Percentiles rank a stretch among this genome's conserved stretches.
Conservation (phyloP, 2,888 invertebrate species). For the Cheilosia pagana region DNA sequence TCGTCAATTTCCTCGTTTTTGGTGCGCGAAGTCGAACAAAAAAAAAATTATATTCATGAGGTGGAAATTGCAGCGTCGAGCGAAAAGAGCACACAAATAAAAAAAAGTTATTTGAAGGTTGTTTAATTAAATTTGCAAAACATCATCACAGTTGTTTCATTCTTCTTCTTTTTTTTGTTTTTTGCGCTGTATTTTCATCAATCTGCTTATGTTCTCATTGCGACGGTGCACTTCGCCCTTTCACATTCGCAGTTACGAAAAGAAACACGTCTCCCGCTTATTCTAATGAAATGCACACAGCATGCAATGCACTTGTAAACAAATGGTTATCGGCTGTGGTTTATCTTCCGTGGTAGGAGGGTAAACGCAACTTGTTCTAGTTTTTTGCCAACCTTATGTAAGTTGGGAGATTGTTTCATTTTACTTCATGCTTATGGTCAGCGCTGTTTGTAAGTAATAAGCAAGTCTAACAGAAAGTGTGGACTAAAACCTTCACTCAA, state of each 20-base stretch:
- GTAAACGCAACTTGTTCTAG: not conserved
- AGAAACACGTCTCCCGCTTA: slow-evolving; percentile 20
- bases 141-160: slow-evolving; percentile 23
- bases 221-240: slow-evolving; percentile 42
- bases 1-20: slow-evolving; percentile 56
- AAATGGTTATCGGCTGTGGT: slow-evolving; percentile 32
- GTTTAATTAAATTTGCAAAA: slow-evolving; percentile 67
- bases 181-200: slow-evolving; percentile 30
- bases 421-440: slow-evolving; percentile 19
- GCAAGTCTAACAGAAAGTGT: not conserved
- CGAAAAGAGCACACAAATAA: slow-evolving; percentile 10
- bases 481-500: not conserved
- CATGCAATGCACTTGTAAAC: slow-evolving; percentile 54
- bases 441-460: slow-evolving; percentile 19
- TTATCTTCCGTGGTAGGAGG: slow-evolving; percentile 15
- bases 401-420: slow-evolving; percentile 4
- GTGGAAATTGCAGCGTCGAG: slow-evolving; percentile 28
- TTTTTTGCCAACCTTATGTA: slow-evolving; percentile 40
- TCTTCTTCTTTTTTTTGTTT: slow-evolving; percentile 21
- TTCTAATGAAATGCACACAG: slow-evolving; percentile 7
- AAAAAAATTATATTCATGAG: slow-evolving; percentile 19
- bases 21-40: slow-evolving; percentile 43
- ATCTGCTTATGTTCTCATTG: slow-evolving; percentile 25
- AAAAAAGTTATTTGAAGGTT: slow-evolving; percentile 70
- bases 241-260: not conserved